Percentiles rank a stretch among this genome's conserved stretches.
phyloP scores from a whole-genome alignment of 2,888 invertebrate species.

The Antitype chi region DNA sequence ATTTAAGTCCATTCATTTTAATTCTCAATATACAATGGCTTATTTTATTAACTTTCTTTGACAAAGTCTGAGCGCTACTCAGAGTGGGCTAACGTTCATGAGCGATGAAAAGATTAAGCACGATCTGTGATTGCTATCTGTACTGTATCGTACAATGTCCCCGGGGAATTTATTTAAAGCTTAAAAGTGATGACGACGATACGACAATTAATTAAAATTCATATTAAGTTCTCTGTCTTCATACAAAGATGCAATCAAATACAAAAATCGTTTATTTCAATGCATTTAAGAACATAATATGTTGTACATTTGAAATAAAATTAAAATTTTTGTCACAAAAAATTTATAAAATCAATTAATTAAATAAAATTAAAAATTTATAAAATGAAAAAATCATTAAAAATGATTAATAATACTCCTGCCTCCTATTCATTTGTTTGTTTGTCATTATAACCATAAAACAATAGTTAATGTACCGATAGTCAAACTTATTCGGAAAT shows the following conservation, averaged over 20 bases:
- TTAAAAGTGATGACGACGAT: neutral
- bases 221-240: neutral
- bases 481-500: too few species aligned
- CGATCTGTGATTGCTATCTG: conserved; percentile 53
- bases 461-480: too few species aligned
- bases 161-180: neutral
- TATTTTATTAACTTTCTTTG: conserved; percentile 10
- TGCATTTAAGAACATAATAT: too few species aligned
- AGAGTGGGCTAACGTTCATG: neutral
- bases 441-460: too few species aligned
- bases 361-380: too few species aligned
- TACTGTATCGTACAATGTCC: neutral
- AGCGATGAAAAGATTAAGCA: conserved; percentile 49
- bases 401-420: too few species aligned
- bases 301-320: too few species aligned
- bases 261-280: too few species aligned
- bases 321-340: too few species aligned
- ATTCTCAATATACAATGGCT: neutral
- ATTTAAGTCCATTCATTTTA: neutral
- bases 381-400: too few species aligned
- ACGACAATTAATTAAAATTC: neutral
- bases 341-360: too few species aligned
- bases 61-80: conserved; percentile 4
- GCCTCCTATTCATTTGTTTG: too few species aligned
- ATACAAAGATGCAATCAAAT: neutral